Percentiles rank a stretch among this genome's conserved stretches.
These are phyloP conservation scores for Meriones unguiculatus DNA, from an alignment of 2,113 vertebrate genomes.

Conservation along the genomic window DNA sequence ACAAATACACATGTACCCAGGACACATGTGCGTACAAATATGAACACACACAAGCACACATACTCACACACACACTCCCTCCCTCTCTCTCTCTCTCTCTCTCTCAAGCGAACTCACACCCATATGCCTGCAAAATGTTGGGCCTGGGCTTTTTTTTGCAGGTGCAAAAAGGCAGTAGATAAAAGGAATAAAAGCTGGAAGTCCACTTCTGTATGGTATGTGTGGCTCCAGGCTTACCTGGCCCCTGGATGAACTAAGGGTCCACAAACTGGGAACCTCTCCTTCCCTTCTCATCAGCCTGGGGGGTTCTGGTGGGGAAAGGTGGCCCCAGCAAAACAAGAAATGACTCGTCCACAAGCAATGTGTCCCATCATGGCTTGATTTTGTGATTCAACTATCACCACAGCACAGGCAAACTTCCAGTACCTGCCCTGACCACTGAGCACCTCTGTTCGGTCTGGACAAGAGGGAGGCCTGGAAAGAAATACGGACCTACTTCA, in stretches of 20 bases:
- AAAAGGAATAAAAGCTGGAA: neutral
- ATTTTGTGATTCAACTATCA: neutral
- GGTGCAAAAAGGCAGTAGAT: neutral
- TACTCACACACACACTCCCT: neutral
- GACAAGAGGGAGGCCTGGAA: accelerated
- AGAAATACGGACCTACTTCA: neutral
- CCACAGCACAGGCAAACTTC: neutral
- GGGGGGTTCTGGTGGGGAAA: neutral
- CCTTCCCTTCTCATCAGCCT: neutral
- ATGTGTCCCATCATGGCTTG: neutral
- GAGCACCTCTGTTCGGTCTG: neutral
- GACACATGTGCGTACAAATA: neutral
- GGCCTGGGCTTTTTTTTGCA: neutral
- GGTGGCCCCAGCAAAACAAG: neutral
- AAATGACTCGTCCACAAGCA: neutral
- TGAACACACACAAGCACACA: neutral
- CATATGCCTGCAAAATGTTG: neutral
- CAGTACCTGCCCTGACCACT: neutral
- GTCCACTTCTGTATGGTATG: neutral
- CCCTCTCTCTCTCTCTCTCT: too few species aligned
- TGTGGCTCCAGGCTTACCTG: neutral
- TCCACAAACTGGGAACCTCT: neutral
- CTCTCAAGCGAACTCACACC: too few species aligned
- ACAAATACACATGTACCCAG: too few species aligned
- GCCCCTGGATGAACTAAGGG: neutral